These are phyloP conservation scores for Pseudanteris insignis DNA, from an alignment of 2,888 invertebrate species.

Conservation along the genomic window DNA sequence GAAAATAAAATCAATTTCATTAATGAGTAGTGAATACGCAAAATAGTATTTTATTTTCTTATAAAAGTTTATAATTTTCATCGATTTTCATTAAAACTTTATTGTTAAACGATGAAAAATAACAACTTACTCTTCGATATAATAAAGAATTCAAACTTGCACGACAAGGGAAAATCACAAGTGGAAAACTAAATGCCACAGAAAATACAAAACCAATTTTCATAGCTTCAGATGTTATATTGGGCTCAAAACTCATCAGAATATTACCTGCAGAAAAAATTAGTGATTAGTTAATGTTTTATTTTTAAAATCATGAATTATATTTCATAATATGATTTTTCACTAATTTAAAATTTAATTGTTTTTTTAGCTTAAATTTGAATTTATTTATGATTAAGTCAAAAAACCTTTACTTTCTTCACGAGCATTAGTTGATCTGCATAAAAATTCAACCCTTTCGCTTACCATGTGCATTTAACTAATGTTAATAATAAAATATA, in stretches of 20 bases:
- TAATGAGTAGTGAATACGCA: too few relatives aligned
- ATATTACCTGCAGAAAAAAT: constrained; percentile 77
- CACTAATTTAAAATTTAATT: too few relatives aligned
- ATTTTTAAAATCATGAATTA: background rate
- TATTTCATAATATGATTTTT: background rate
- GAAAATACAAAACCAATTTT: constrained; percentile 95
- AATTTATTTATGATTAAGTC: too few relatives aligned
- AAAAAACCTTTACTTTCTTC: too few relatives aligned
- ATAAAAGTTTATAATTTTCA: background rate
- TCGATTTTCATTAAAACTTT: too few relatives aligned
- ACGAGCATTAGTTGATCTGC: too few relatives aligned
- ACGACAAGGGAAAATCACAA: constrained; percentile 95
- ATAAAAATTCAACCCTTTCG: too few relatives aligned
- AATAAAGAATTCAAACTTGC: constrained; percentile 92
- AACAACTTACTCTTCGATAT: constrained; percentile 66
- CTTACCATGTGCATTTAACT: too few relatives aligned
- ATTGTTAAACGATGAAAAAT: too few relatives aligned
- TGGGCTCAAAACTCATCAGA: constrained; percentile 84
- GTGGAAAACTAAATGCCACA: constrained; percentile 94
- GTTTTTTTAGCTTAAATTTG: too few relatives aligned
- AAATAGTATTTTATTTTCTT: constrained; percentile 7
- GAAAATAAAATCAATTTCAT: constrained; percentile 29
- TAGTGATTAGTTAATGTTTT: background rate
- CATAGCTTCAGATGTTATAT: constrained; percentile 85
- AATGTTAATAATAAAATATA: too few relatives aligned